A percentile compares a stretch with the other conserved stretches of the same genome.
These are phyloP conservation scores for Teleiodes luculella DNA, from an alignment of 2,888 invertebrate genomes.

Conservation along the genomic window DNA sequence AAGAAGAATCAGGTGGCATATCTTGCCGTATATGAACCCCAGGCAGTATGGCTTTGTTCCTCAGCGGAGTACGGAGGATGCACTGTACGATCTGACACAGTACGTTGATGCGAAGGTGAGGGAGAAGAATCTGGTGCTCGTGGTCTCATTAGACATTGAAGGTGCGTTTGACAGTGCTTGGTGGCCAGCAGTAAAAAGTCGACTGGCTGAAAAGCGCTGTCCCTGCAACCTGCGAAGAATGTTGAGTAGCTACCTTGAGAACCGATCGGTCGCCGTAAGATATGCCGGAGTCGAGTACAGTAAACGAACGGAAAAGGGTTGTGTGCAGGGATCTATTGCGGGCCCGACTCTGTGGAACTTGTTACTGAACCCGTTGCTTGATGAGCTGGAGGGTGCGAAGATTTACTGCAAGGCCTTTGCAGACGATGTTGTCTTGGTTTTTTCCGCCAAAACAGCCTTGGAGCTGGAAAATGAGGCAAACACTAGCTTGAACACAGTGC, in stretches of 20 bases:
- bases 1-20: conserved; percentile 12
- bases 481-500: too few species aligned
- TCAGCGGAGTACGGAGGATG: conserved; percentile 17
- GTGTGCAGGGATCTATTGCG: background rate
- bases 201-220: too few species aligned
- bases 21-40: conserved; percentile 23
- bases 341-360: background rate
- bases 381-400: background rate
- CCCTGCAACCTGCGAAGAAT: too few species aligned
- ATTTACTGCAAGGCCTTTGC: too few species aligned
- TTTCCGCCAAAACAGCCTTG: conserved; percentile 7
- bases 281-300: background rate
- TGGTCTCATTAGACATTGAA: background rate
- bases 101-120: background rate
- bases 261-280: background rate
- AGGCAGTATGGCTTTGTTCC: conserved; percentile 23
- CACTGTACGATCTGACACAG: background rate
- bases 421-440: background rate
- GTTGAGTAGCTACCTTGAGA: background rate
- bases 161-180: background rate
- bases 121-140: background rate
- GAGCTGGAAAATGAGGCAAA: background rate
- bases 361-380: background rate
- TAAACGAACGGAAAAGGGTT: background rate
- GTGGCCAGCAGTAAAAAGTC: background rate